These are phyloP conservation scores for Chaetodon trifascialis DNA, from an alignment of 2,113 vertebrate genomes.

Conservation along the genomic window DNA sequence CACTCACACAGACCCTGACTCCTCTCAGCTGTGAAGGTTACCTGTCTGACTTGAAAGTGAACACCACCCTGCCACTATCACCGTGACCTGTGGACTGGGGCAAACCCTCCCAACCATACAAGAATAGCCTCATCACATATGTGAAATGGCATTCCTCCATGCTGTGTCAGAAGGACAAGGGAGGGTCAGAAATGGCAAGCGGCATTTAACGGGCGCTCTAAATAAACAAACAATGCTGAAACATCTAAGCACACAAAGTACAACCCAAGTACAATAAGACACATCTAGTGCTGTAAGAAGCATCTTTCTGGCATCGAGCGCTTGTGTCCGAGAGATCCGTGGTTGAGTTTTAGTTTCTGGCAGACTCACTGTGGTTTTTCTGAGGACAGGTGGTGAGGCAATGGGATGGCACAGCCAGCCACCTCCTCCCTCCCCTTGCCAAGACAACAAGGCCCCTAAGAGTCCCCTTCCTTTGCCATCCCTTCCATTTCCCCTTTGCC, in stretches of 20 bases:
- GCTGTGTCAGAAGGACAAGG: constrained; percentile 46
- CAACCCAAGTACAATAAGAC: background rate
- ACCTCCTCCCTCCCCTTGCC: constrained; percentile 74
- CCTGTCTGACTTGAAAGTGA: constrained; percentile 45
- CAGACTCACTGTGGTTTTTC: constrained; percentile 48
- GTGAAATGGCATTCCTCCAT: constrained; percentile 60
- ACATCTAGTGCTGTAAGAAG: constrained; percentile 13
- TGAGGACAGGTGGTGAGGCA: constrained; percentile 82
- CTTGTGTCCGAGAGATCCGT: constrained; percentile 43
- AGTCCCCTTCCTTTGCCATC: constrained; percentile 51
- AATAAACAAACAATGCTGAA: constrained; percentile 1
- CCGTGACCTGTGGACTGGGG: constrained; percentile 50
- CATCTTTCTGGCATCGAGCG: constrained; percentile 30
- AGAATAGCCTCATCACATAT: constrained; percentile 67
- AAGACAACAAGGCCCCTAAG: constrained; percentile 70
- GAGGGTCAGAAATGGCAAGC: constrained; percentile 27
- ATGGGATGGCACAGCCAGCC: constrained; percentile 73
- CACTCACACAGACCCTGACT: background rate
- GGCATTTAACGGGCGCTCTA: background rate
- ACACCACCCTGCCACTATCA: constrained; percentile 32
- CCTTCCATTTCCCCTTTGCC: constrained; percentile 44
- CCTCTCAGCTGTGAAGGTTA: constrained; percentile 30
- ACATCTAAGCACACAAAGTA: background rate
- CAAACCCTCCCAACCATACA: constrained; percentile 54
- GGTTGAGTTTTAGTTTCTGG: constrained; percentile 59